phyloP scores from a whole-genome alignment of 1,140 invertebrate species.

The Cyrtorhinus lividipennis region DNA sequence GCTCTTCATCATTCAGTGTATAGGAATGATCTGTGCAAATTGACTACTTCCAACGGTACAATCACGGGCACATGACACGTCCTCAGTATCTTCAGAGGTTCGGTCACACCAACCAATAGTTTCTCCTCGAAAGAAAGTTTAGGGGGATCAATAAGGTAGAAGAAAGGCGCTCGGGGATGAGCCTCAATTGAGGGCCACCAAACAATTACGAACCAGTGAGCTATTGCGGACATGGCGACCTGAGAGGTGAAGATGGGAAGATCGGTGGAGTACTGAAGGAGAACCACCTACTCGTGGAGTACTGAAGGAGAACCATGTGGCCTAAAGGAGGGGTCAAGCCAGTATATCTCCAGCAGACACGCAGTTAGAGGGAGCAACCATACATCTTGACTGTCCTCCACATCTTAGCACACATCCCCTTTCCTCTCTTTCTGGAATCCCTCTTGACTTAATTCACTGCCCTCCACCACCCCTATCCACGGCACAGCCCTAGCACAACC shows the following conservation, averaged over 20 bases:
- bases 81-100: no score
- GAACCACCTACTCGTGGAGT: background rate
- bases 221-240: background rate
- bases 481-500: background rate
- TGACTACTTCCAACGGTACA: no score
- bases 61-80: no score
- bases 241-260: background rate
- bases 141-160: no score
- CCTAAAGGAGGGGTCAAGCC: background rate
- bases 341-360: slow-evolving; percentile 3
- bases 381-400: slow-evolving; percentile 4
- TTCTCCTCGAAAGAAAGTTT: no score
- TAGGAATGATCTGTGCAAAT: no score
- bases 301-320: background rate
- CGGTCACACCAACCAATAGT: no score
- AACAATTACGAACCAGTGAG: background rate
- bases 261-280: background rate
- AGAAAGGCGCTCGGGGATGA: no score
- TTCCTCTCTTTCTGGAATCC: background rate
- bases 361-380: background rate
- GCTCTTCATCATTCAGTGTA: no score
- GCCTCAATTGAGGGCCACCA: no score
- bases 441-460: slow-evolving; percentile 8
- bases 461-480: background rate
- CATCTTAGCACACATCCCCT: background rate